Conservation (phyloP, 2,888 invertebrate species). For the Stomorhina lunata region DNA sequence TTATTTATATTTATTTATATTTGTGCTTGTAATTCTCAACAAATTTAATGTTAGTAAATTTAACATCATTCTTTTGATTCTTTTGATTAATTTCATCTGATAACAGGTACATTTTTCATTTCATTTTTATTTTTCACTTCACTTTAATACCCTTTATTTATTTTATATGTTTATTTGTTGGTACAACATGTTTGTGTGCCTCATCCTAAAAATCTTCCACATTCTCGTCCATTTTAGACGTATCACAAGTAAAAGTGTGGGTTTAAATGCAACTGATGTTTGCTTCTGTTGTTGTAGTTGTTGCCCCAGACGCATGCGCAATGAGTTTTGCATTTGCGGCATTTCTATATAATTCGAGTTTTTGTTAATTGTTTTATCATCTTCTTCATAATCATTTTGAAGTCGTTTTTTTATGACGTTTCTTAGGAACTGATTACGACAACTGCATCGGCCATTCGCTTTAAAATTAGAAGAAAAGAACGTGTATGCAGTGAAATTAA, state of each 20-base stretch:
- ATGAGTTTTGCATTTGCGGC: slow-evolving; percentile 22
- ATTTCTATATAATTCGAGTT: slow-evolving; percentile 6
- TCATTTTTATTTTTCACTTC: too few relatives aligned
- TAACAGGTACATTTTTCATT: slow-evolving; percentile 64
- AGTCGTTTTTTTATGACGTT: slow-evolving; percentile 23
- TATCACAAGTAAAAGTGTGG: too few relatives aligned
- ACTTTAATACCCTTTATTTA: too few relatives aligned
- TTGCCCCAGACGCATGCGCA: slow-evolving; percentile 22
- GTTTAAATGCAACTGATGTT: background rate
- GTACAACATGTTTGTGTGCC: background rate
- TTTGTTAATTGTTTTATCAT: slow-evolving; percentile 37
- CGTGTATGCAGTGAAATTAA: slow-evolving; percentile 22
- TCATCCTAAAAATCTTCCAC: background rate
- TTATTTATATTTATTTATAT: slow-evolving; percentile 26
- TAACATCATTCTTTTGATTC: slow-evolving; percentile 50
- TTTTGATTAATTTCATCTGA: slow-evolving; percentile 67
- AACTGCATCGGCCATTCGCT: slow-evolving; percentile 6
- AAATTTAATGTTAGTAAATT: slow-evolving; percentile 52
- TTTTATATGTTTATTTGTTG: background rate
- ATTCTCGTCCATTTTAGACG: background rate
- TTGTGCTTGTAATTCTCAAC: slow-evolving; percentile 16
- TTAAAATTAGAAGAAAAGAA: background rate
- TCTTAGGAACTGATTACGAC: slow-evolving; percentile 33
- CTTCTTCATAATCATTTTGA: slow-evolving; percentile 11
- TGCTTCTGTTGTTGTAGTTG: background rate